phyloP scores from a whole-genome alignment of 2,888 invertebrate species.

The Macrosiphum euphorbiae region DNA sequence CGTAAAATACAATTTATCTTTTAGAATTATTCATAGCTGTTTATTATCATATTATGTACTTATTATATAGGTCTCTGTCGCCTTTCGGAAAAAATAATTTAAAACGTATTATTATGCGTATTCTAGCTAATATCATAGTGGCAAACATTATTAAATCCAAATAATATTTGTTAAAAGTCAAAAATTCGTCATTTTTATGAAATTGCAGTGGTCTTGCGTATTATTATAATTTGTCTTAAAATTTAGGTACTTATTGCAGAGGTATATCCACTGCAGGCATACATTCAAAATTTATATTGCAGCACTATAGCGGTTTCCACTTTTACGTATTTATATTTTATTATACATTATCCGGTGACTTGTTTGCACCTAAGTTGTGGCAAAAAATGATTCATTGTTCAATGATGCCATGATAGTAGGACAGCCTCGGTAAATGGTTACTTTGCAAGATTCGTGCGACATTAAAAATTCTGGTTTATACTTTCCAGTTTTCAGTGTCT shows the following conservation, averaged over 20 bases:
- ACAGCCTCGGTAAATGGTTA: background rate
- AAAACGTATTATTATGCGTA: background rate
- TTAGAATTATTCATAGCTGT: background rate
- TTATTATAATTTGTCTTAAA: background rate
- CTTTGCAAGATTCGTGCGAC: background rate
- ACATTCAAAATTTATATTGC: background rate
- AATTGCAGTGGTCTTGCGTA: background rate
- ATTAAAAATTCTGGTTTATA: constrained; percentile 25
- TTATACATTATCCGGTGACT: background rate
- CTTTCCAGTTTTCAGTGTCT: no score
- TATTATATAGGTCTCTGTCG: background rate
- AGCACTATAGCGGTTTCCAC: background rate
- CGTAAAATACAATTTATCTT: background rate
- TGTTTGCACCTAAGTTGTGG: background rate
- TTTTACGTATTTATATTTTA: background rate
- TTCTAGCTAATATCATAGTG: background rate
- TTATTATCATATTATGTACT: background rate
- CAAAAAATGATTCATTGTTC: background rate
- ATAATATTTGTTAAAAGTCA: background rate
- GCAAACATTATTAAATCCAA: background rate
- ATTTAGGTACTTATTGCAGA: background rate
- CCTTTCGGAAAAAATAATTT: background rate
- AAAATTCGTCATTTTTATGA: background rate
- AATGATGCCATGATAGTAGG: background rate
- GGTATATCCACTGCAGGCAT: background rate